These are phyloP conservation scores for Rhinopomastus cyanomelas DNA, from an alignment of 2,113 vertebrate species.

Conservation along the genomic window DNA sequence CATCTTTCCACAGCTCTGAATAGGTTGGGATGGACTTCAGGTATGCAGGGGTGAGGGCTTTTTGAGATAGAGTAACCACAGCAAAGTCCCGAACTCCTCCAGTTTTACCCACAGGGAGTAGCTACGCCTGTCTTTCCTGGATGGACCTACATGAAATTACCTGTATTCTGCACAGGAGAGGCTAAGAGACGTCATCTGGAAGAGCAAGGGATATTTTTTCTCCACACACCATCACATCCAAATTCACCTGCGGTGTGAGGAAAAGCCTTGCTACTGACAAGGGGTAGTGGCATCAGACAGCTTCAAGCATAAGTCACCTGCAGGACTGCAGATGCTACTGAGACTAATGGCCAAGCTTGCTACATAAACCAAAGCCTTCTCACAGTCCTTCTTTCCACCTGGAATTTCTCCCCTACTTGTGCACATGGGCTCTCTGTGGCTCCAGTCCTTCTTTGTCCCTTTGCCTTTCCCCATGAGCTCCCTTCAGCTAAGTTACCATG, in stretches of 20 bases:
- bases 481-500: neutral
- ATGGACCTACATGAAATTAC: neutral
- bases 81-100: neutral
- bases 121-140: neutral
- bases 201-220: neutral
- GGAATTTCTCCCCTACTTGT: neutral
- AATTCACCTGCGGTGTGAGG: neutral
- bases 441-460: neutral
- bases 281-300: neutral
- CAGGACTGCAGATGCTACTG: neutral
- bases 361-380: neutral
- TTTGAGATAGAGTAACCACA: neutral
- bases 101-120: neutral
- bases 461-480: neutral
- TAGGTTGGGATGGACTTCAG: constrained; percentile 29
- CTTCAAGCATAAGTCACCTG: neutral
- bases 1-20: neutral
- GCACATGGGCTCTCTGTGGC: neutral
- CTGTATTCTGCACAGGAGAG: neutral
- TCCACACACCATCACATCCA: neutral
- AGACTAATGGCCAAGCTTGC: neutral
- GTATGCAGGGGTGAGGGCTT: neutral
- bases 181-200: neutral
- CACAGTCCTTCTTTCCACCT: neutral
- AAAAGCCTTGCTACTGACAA: neutral